Conservation (phyloP, 92 coral and sea anemone species). For the Epizoanthus stellaris region DNA sequence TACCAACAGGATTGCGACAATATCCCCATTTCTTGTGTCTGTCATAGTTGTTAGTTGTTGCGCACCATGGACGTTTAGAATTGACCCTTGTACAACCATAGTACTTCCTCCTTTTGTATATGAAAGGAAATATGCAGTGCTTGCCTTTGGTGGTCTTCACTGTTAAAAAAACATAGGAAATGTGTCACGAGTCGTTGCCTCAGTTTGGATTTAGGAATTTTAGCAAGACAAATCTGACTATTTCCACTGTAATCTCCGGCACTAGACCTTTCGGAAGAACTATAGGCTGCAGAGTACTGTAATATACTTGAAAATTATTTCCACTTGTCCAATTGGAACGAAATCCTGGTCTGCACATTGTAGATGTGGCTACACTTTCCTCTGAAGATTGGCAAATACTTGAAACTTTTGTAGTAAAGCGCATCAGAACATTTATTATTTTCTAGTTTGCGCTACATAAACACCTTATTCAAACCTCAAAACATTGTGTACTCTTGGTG, state of each 20-base stretch:
- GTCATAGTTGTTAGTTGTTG: conserved; percentile 11
- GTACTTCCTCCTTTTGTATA: conserved; percentile 7
- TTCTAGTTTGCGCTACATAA: too few relatives aligned
- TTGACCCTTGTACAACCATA: conserved; percentile 1
- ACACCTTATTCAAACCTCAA: too few relatives aligned
- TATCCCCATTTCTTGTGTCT: conserved; percentile 21
- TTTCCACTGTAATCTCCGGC: background rate
- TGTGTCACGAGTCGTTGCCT: background rate
- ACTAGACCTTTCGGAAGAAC: too few relatives aligned
- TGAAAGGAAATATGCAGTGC: conserved; percentile 2
- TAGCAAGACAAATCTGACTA: background rate
- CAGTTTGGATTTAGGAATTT: background rate
- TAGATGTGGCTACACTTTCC: too few relatives aligned
- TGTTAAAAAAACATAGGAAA: background rate
- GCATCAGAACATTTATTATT: too few relatives aligned
- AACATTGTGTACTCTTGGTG: too few relatives aligned
- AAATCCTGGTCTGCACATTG: too few relatives aligned
- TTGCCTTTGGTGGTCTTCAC: conserved; percentile 23
- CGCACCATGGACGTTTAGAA: conserved; percentile 26
- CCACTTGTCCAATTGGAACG: too few relatives aligned
- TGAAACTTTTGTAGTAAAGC: too few relatives aligned
- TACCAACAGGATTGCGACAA: conserved; percentile 26
- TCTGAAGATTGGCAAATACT: too few relatives aligned
- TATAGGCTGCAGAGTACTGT: too few relatives aligned
- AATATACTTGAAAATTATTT: too few relatives aligned